A percentile compares a stretch with the other conserved stretches of the same genome.
phyloP scores from a whole-genome alignment of 1,140 invertebrate species.

The Hormaphis cornu region DNA sequence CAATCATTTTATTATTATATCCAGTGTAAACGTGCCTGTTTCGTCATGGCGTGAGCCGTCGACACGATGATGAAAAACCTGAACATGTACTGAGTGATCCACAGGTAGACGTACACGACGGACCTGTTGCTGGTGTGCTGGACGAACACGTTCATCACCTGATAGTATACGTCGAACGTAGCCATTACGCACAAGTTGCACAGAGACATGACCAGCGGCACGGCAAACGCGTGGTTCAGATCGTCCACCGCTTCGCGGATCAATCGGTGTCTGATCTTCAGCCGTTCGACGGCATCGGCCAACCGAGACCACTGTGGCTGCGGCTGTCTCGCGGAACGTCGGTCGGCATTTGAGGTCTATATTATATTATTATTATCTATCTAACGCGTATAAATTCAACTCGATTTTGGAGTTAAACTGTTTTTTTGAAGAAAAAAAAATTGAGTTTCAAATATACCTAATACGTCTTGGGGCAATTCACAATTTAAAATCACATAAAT shows the following conservation, averaged over 20 bases:
- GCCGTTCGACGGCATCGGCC: neutral
- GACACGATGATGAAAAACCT: neutral
- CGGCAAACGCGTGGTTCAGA: neutral
- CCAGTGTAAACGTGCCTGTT: too few relatives aligned
- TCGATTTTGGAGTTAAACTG: too few relatives aligned
- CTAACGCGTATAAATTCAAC: too few relatives aligned
- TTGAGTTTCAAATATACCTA: too few relatives aligned
- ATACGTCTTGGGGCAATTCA: too few relatives aligned
- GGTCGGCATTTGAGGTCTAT: too few relatives aligned
- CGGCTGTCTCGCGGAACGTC: neutral
- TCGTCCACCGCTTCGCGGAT: neutral
- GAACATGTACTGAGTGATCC: neutral
- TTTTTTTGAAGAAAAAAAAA: too few relatives aligned
- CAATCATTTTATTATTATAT: too few relatives aligned
- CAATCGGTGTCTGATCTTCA: neutral
- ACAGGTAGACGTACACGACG: neutral
- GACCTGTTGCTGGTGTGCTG: neutral
- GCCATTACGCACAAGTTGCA: slow-evolving; percentile 1
- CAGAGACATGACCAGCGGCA: neutral
- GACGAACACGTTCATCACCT: neutral
- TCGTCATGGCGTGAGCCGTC: neutral
- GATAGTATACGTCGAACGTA: neutral
- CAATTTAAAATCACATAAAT: too few relatives aligned
- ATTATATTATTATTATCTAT: too few relatives aligned
- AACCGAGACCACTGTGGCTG: too few relatives aligned